These are phyloP conservation scores for Notolepis coatsorum DNA, from an alignment of 2,797 vertebrate genomes.

Conservation along the genomic window DNA sequence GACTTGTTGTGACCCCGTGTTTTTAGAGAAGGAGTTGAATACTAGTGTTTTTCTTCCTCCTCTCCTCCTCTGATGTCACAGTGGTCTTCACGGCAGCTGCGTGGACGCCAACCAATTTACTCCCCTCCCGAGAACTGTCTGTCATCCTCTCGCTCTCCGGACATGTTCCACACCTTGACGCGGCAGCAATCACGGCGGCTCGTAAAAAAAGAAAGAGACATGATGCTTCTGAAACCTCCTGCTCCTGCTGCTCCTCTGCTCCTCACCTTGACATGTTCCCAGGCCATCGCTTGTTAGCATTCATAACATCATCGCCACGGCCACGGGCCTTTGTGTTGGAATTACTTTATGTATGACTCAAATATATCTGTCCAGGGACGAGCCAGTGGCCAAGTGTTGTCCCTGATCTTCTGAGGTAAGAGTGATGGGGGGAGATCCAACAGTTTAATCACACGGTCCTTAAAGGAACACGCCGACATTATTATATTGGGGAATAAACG, in stretches of 20 bases:
- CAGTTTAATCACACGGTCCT: no score
- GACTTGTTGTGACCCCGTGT: no score
- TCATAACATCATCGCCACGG: constrained; percentile 56
- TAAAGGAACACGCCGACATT: background rate
- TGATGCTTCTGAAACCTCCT: constrained; percentile 24
- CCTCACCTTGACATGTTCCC: constrained; percentile 35
- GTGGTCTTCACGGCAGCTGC: constrained; percentile 40
- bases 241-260: constrained; percentile 20
- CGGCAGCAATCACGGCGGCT: constrained; percentile 43
- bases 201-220: constrained; percentile 9
- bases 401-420: no score
- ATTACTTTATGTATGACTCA: constrained; percentile 27
- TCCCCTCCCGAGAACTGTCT: constrained; percentile 47
- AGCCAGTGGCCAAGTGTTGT: no score
- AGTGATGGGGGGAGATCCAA: no score
- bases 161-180: background rate
- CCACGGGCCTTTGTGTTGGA: constrained; percentile 27
- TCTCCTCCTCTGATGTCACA: background rate
- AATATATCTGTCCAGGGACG: no score
- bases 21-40: background rate
- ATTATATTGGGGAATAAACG: background rate
- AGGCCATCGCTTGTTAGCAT: constrained; percentile 58
- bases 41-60: constrained; percentile 6
- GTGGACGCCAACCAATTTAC: constrained; percentile 43
- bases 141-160: constrained; percentile 37